Evolutionary conservation across 1,140 invertebrate species (phyloP), one percentile per base, ranked within the genome.

Genomic region (Apis laboriosa): DNA sequence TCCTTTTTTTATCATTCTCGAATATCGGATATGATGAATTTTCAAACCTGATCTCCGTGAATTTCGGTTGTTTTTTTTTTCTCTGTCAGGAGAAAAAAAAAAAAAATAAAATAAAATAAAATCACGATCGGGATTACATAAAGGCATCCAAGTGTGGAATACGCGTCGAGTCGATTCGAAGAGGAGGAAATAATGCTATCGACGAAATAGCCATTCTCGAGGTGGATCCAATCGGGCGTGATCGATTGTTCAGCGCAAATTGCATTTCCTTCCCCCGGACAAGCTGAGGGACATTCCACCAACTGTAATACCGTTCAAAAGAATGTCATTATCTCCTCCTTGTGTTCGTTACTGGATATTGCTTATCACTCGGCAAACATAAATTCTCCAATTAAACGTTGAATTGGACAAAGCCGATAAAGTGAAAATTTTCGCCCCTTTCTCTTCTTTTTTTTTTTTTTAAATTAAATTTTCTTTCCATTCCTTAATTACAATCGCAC

Each of bases 191-290:
- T 81, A 81, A 81, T 75, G 61, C 72, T 53, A 81, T 81, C 79
- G 28, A 67, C 61, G 72, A 75, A 81, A 81, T 66, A 51, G 79
- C 79, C 63, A 67, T 81, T 81, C 70, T 86, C 79, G 77, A 75
- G 83, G 68, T 72, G 80, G 76, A 86, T 84, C 77, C 85, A 75
- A 86, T 86, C 83, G 86, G 81, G 74, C 83, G 58, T 86, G 77
- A 88, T 83, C 85, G 83, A 87, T 87, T 83, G 83, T 87, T 73
- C 83, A 63, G n/a, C 75, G 19, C 60, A 81, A 84, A 81, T 81
- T 81, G 72, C 63, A 67, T 81, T 81, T 81, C 79, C 79, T 76
- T 68, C 63, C 1, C 49, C 13, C 68, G 60, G 78, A 24, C 68
- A 66, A 75, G 63, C 53, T 17, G 79, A 81, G 67, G 72, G 79